phyloP scores from a whole-genome alignment of 2,113 vertebrate genomes.

The Phylloscopus whistleri region DNA sequence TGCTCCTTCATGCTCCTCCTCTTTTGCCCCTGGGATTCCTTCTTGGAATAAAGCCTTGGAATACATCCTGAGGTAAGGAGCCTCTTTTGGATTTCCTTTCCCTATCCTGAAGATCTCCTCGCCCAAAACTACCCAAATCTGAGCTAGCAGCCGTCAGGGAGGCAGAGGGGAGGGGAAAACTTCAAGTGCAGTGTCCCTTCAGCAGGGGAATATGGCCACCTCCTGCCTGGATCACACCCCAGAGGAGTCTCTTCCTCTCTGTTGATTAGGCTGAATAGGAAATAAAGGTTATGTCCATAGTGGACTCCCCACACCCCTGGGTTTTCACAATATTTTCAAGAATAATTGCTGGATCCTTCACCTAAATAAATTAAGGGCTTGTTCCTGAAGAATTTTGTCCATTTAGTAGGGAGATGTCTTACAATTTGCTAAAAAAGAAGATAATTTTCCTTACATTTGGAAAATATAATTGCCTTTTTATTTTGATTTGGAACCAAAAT shows the following conservation, averaged over 20 bases:
- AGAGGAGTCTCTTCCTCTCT: background rate
- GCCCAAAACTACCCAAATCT: too few relatives aligned
- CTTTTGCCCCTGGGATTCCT: too few relatives aligned
- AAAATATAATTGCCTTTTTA: background rate
- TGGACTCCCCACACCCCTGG: background rate
- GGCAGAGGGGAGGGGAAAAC: too few relatives aligned
- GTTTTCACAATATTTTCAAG: background rate
- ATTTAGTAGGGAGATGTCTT: background rate
- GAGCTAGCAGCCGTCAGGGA: too few relatives aligned
- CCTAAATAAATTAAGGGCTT: background rate
- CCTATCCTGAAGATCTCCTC: too few relatives aligned
- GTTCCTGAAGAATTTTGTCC: background rate
- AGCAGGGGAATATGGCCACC: rapidly evolving
- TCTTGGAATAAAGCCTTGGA: too few relatives aligned
- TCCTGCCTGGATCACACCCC: background rate
- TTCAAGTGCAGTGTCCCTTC: too few relatives aligned
- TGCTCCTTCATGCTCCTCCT: too few relatives aligned
- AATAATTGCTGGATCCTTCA: background rate
- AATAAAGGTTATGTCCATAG: background rate
- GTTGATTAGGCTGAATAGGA: background rate
- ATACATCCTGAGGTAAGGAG: too few relatives aligned
- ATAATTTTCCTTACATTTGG: background rate
- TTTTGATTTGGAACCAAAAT: background rate
- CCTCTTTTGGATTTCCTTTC: too few relatives aligned
- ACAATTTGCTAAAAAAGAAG: background rate